A percentile compares a stretch with the other conserved stretches of the same genome.
Evolutionary conservation across 2,888 invertebrate genomes (phyloP).

Genomic region (Nasonovia ribisnigri): DNA sequence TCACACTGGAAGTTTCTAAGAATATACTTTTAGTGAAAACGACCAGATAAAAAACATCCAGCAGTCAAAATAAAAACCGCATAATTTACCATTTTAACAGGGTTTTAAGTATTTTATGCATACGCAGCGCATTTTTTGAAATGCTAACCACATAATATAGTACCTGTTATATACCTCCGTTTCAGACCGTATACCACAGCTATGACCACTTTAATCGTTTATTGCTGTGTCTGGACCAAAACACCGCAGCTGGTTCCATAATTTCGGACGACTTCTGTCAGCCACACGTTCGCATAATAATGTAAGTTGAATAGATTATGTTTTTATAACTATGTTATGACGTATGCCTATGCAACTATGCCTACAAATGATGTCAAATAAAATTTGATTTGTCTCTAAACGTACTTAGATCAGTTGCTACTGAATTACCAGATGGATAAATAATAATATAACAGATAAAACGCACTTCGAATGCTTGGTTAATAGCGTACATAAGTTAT

Average conservation of each 20-base stretch:
- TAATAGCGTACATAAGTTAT: background rate
- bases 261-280: constrained; percentile 1
- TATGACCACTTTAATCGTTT: background rate
- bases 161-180: background rate
- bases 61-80: background rate
- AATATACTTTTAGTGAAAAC: background rate
- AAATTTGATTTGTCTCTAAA: background rate
- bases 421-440: background rate
- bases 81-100: background rate
- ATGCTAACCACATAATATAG: background rate
- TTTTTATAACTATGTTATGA: background rate
- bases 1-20: background rate
- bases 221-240: background rate
- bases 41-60: background rate
- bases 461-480: background rate
- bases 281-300: background rate
- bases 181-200: background rate
- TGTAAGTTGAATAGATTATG: background rate
- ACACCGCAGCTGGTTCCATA: background rate
- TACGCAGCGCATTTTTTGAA: background rate
- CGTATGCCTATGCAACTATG: background rate
- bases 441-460: background rate
- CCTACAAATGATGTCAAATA: background rate
- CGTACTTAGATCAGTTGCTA: background rate
- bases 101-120: background rate